These are phyloP conservation scores for Ametastegia equiseti DNA, from an alignment of 2,888 invertebrate genomes.

Conservation along the genomic window DNA sequence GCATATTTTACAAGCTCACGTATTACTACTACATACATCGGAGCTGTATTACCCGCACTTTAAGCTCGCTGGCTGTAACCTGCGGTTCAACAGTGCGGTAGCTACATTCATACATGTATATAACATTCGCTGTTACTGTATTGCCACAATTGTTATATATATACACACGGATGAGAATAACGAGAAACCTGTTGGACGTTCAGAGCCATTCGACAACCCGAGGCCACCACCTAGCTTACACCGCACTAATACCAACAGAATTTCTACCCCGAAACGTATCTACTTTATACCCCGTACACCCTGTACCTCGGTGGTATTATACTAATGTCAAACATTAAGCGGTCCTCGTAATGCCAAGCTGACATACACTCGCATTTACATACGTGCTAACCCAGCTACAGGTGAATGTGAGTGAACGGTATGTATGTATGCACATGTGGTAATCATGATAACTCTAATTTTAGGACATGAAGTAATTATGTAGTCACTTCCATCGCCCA, in stretches of 20 bases:
- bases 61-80: neutral
- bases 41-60: neutral
- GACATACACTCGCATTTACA: too few relatives aligned
- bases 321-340: neutral
- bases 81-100: neutral
- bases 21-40: neutral
- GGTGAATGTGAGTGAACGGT: neutral
- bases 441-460: neutral
- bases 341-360: too few relatives aligned
- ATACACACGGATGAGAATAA: conserved; percentile 7
- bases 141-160: neutral
- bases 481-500: neutral
- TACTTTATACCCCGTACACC: neutral
- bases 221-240: neutral
- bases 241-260: neutral
- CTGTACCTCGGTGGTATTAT: neutral
- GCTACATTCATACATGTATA: neutral
- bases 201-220: conserved; percentile 17
- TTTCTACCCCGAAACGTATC: neutral
- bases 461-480: neutral
- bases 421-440: neutral
- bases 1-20: neutral
- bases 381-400: too few relatives aligned
- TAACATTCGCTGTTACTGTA: too few relatives aligned
- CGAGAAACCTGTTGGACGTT: conserved; percentile 42